Base-by-base conservation (phyloP, 1,140 invertebrate genomes). In the Drosophila chauvacae region DNA sequence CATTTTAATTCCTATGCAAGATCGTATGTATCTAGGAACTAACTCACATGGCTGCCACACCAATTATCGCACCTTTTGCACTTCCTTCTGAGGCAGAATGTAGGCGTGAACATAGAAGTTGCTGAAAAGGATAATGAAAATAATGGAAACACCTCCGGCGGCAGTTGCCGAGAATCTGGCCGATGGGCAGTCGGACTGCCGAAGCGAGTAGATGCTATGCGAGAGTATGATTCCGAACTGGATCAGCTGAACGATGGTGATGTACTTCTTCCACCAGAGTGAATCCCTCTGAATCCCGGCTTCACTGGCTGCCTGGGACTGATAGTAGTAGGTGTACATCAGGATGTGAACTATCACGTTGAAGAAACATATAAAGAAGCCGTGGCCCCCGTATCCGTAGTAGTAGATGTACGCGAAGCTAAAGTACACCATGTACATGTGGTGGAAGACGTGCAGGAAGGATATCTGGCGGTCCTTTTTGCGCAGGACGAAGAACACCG, bases 341-440 rank as follows among this genome's bases (percentile, higher is more conserved):
- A 68, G 30, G 4, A 68, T 55, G 37, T 77, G 74, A 7, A 77
- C 63, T 2, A 68, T 2, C 6, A 77, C 74, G 20, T 77, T 77
- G 37, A 77, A 66, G 55, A 68, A 77, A 42, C 73, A 77, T 5
- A 77, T 44, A 3, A 77, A 59, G 18, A 56, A 77, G 14, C 93
- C 93, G 77, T 97, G 96, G 0, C 96, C 96, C 45, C 96, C 96
- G 13, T 63, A 65, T 16, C 80, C 74, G 37, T 72, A 66, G 23
- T 80, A 73, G 11, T 68, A 71, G 4, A 70, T 35, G 10, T 68
- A 47, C 3, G 57, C 4, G 14, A 72, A 90, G 1, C 30, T 7
- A 6, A 45, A 26, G 1, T 48, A n/a, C 2, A 65, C 23, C 75
- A 92, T 80, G 0, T 94, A 94, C 5, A 94, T 93, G 84, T 98